Conservation (phyloP, 1,140 invertebrate species). For the Hyphantria cunea region DNA sequence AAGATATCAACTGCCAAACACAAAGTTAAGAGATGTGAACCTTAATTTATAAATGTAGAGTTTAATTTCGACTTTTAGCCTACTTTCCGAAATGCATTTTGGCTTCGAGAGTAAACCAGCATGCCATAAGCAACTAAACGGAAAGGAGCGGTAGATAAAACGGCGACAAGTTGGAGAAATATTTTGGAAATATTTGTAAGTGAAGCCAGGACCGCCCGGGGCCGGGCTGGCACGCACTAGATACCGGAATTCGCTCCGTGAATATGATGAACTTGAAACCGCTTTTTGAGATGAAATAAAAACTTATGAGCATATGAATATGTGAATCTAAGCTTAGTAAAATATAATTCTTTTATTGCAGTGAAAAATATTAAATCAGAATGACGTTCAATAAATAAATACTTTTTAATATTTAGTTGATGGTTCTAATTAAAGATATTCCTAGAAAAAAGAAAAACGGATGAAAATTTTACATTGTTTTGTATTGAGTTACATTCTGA, state of each 20-base stretch:
- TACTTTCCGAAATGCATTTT: neutral
- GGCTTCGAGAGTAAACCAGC: conserved; percentile 4
- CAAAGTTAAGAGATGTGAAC: conserved; percentile 13
- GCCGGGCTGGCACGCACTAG: conserved; percentile 34
- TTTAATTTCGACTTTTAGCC: conserved; percentile 10
- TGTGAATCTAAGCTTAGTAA: too few species aligned
- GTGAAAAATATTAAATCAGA: too few species aligned
- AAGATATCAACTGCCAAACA: conserved; percentile 31
- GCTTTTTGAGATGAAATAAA: conserved; percentile 31
- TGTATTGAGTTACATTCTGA: too few species aligned
- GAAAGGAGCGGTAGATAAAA: conserved; percentile 80
- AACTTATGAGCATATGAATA: conserved; percentile 10
- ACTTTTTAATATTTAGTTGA: too few species aligned
- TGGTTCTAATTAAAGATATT: too few species aligned
- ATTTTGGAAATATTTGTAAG: conserved; percentile 81
- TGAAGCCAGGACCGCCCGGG: conserved; percentile 56
- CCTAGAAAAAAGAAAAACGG: too few species aligned
- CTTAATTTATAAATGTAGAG: conserved; percentile 9
- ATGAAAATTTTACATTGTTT: too few species aligned
- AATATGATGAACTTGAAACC: conserved; percentile 42
- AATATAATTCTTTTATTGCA: too few species aligned
- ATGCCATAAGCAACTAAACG: conserved; percentile 69
- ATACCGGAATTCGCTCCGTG: conserved; percentile 36
- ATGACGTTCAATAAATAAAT: too few species aligned
- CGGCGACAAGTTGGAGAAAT: conserved; percentile 79